Evolutionary conservation across 1,140 invertebrate genomes (phyloP).

Genomic region (Agrilus planipennis): DNA sequence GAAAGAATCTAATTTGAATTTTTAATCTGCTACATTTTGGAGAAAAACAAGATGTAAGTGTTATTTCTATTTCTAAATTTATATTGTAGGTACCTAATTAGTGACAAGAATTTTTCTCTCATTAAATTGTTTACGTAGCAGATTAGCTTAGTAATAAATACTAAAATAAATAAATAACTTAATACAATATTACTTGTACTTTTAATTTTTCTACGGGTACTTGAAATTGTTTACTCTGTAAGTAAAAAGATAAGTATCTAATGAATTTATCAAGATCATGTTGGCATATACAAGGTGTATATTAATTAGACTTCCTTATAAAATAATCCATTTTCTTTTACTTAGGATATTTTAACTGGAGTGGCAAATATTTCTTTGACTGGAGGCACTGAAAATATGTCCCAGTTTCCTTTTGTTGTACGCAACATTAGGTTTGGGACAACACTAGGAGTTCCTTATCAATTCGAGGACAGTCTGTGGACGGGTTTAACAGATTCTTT

Average conservation of each 20-base stretch:
- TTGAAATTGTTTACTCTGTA: conserved; percentile 16
- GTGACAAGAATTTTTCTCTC: too few species aligned
- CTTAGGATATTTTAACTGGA: conserved; percentile 76
- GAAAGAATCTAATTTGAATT: too few species aligned
- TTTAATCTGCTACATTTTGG: too few species aligned
- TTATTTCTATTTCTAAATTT: too few species aligned
- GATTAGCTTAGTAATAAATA: too few species aligned
- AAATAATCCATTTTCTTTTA: not conserved
- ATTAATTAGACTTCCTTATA: not conserved
- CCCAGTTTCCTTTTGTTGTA: conserved; percentile 80
- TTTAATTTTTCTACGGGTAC: conserved; percentile 26
- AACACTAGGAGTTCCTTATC: conserved; percentile 60
- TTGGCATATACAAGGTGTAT: not conserved
- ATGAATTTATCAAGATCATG: not conserved
- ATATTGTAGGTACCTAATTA: too few species aligned
- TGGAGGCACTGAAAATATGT: conserved; percentile 94
- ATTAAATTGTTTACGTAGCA: too few species aligned
- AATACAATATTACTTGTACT: not conserved
- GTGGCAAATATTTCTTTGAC: conserved; percentile 80
- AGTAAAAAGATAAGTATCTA: conserved; percentile 2
- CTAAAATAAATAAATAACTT: not conserved
- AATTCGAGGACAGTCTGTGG: conserved; percentile 90
- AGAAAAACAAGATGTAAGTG: too few species aligned
- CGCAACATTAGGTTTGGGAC: conserved; percentile 87
- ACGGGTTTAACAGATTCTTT: conserved; percentile 79